phyloP scores from a whole-genome alignment of 2,888 invertebrate genomes.

The Allacma fusca region DNA sequence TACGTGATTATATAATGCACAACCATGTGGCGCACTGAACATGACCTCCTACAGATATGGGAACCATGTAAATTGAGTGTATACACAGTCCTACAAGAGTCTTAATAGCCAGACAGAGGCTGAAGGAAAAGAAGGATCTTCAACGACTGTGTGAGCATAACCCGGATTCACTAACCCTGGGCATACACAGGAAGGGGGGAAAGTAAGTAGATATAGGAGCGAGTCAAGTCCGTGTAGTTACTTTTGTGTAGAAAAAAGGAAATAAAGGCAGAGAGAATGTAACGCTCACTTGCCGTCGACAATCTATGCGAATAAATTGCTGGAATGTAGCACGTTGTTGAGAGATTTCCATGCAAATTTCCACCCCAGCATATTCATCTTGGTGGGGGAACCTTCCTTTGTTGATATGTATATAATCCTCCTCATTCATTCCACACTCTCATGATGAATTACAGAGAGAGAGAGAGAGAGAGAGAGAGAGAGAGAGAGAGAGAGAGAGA shows the following conservation, averaged over 20 bases:
- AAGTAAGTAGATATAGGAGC: background rate
- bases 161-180: background rate
- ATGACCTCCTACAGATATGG: no score
- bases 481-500: no score
- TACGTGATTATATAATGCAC: no score
- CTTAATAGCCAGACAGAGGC: no score
- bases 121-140: no score
- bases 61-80: no score
- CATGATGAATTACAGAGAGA: constrained; percentile 50
- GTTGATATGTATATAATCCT: constrained; percentile 46
- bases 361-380: constrained; percentile 43
- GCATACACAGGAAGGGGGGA: background rate
- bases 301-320: constrained; percentile 42
- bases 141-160: no score
- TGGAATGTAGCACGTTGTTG: constrained; percentile 35
- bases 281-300: background rate
- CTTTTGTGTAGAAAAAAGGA: background rate
- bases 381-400: constrained; percentile 11
- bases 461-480: background rate
- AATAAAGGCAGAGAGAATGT: background rate
- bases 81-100: no score
- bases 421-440: constrained; percentile 29
- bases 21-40: no score
- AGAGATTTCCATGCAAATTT: constrained; percentile 50
- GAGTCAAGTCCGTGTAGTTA: background rate